Base-by-base conservation (phyloP, 2,888 invertebrate genomes). In the Caenorhabditis angaria region DNA sequence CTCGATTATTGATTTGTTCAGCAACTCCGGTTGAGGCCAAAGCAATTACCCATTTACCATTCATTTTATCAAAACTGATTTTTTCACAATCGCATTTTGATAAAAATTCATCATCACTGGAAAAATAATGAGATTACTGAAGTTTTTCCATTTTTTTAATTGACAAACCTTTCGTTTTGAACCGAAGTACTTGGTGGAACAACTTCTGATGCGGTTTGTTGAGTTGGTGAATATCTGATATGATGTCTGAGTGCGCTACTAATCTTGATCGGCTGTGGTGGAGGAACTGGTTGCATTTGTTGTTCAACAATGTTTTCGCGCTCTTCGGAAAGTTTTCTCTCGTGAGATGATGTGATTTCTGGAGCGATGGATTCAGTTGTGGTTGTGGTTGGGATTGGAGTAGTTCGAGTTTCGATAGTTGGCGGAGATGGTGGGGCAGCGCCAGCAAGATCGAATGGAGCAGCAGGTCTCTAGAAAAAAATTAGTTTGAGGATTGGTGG, bases 31-130 rank as follows among this genome's bases (percentile, higher is more conserved):
- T 59, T 1, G 77, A 77, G 1, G 77, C 74, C 24, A 77, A 50
- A 4, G 77, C 77, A 41, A 74, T 59, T 2, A 72, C 24, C 77
- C 77, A 77, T 48, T 67, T 70, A 35, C 77, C 77, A 29, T 72
- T 32, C 69, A 74, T 68, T 25, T 68, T 77, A n/a, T 70, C 63
- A 0, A 67, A 32, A 35, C 55, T 65, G 20, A 70, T 61, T 41
- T 72, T 57, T 12, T 73, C 70, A 25, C 67, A 77, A 22, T 68
- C 47, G 29, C 73, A 73, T 8, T 62, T 65, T 1, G 73, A 73
- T 0, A 65, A 62, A 24, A 69, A 68, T 48, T 73, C 73, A 41
- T n/a, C n/a, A n/a, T 73, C 73, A 18, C 73, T 73, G n/a, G 64
- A 67, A 58, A 50, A 14, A 6, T 22, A 10, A 29, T 20, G 29